Percentiles rank a stretch among this genome's conserved stretches.
Conservation (phyloP, 2,888 invertebrate species). For the Lepidonotus clava region DNA sequence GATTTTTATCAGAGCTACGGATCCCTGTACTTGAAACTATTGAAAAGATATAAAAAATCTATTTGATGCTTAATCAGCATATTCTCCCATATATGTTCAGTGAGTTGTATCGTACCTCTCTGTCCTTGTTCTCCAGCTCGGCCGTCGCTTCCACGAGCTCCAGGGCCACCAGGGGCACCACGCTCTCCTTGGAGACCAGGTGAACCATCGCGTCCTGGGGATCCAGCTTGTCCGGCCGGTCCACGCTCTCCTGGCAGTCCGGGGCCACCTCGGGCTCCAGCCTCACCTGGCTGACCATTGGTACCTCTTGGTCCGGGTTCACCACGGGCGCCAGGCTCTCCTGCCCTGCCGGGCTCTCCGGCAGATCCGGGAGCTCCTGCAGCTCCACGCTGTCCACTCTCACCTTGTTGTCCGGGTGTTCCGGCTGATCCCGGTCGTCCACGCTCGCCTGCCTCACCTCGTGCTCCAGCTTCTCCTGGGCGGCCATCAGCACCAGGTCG, state of each 20-base stretch:
- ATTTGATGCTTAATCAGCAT: too few species aligned
- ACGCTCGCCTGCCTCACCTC: not conserved
- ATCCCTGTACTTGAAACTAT: too few species aligned
- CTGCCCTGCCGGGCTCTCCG: conserved; percentile 55
- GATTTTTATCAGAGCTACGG: too few species aligned
- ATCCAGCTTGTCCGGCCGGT: conserved; percentile 59
- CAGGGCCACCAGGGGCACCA: conserved; percentile 55
- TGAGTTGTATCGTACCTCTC: too few species aligned
- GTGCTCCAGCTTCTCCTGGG: not conserved
- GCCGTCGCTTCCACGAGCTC: conserved; percentile 53
- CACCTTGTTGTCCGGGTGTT: conserved; percentile 55
- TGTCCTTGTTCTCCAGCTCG: conserved; percentile 58
- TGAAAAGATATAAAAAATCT: too few species aligned
- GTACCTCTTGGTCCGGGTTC: conserved; percentile 58
- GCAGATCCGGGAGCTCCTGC: conserved; percentile 51
- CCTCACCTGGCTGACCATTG: conserved; percentile 38
- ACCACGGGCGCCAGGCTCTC: conserved; percentile 55
- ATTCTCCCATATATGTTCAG: too few species aligned
- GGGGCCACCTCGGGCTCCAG: conserved; percentile 4
- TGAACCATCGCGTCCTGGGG: conserved; percentile 26
- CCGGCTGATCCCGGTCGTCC: conserved; percentile 29
- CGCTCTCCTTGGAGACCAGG: conserved; percentile 49
- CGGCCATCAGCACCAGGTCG: not conserved
- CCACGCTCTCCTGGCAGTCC: conserved; percentile 46
- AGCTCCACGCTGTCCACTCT: conserved; percentile 49